phyloP scores from a whole-genome alignment of 2,888 invertebrate species.

The Shargacucullia verbasci region DNA sequence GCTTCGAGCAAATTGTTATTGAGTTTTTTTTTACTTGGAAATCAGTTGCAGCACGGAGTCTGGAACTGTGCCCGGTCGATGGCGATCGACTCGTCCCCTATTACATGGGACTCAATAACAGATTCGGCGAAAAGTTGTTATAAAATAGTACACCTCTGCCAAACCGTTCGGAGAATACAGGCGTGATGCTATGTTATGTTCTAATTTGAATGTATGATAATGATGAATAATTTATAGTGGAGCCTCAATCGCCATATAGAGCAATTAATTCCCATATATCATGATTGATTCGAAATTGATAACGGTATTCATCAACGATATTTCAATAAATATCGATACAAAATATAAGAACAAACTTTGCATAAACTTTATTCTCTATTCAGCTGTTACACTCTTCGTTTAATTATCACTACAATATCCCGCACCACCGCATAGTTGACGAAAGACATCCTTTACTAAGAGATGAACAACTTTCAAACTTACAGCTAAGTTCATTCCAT shows the following conservation, averaged over 20 bases:
- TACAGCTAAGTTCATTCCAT: slow-evolving; percentile 10
- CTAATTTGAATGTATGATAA: no score
- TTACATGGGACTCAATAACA: no score
- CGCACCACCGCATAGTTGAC: slow-evolving; percentile 48
- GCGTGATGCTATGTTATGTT: no score
- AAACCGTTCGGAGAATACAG: no score
- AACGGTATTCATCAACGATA: not conserved
- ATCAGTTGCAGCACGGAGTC: no score
- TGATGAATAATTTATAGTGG: not conserved
- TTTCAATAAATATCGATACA: not conserved
- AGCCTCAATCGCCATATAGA: slow-evolving; percentile 2
- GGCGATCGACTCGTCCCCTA: no score
- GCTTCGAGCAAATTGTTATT: no score
- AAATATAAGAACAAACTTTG: not conserved
- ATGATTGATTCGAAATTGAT: slow-evolving; percentile 15
- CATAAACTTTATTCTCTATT: not conserved
- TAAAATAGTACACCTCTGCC: no score
- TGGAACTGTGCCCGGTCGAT: no score
- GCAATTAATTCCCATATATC: slow-evolving; percentile 11
- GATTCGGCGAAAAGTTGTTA: no score
- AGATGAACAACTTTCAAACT: slow-evolving; percentile 22
- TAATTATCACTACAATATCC: slow-evolving; percentile 52
- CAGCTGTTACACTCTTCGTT: slow-evolving; percentile 18
- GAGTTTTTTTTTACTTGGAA: no score
- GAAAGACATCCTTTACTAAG: slow-evolving; percentile 55